These are phyloP conservation scores for Tenthredo livida DNA, from an alignment of 2,888 invertebrate species.

Conservation along the genomic window DNA sequence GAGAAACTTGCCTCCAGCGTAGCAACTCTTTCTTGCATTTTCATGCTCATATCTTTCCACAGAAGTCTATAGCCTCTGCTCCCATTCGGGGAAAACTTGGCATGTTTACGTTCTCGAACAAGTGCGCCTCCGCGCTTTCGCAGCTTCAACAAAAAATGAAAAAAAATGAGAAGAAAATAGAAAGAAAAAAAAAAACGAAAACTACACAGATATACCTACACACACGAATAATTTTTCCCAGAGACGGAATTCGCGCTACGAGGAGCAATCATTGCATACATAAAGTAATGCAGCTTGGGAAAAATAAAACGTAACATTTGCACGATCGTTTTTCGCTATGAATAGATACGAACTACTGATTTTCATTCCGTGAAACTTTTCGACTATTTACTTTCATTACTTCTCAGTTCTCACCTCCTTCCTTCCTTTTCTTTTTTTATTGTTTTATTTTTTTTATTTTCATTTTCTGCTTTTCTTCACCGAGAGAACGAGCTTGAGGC, in stretches of 20 bases:
- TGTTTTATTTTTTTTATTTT: background rate
- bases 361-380: conserved; percentile 27
- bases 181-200: background rate
- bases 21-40: conserved; percentile 51
- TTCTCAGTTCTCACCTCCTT: background rate
- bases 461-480: background rate
- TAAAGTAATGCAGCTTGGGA: background rate
- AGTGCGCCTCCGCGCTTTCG: conserved; percentile 7
- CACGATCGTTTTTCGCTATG: conserved; percentile 19
- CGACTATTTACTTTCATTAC: background rate
- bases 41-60: conserved; percentile 45
- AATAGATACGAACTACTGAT: conserved; percentile 8
- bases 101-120: conserved; percentile 46
- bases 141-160: background rate
- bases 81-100: background rate
- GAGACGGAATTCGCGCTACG: background rate
- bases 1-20: conserved; percentile 47
- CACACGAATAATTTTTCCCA: background rate
- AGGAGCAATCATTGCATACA: background rate
- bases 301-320: background rate
- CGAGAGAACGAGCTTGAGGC: background rate
- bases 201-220: background rate
- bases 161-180: background rate
- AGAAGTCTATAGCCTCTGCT: conserved; percentile 13
- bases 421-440: background rate